phyloP scores from a whole-genome alignment of 37 sponge, comb jelly and placozoan species.

The Eunapius fragilis region DNA sequence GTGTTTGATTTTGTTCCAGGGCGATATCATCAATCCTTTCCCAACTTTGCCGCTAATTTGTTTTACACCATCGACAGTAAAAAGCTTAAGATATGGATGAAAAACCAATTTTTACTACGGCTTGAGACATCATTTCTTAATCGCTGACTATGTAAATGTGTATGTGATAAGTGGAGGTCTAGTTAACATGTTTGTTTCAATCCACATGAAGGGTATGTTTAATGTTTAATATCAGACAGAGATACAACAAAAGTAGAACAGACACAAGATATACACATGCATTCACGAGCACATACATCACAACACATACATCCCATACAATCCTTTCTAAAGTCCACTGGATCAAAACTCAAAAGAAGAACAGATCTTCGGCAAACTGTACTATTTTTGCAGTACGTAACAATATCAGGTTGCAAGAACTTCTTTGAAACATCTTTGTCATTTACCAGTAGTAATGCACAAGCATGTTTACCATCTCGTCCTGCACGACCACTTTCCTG shows the following conservation, averaged over 20 bases:
- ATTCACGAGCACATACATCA: neutral
- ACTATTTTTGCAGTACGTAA: neutral
- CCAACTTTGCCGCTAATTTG: neutral
- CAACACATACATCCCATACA: neutral
- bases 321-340: neutral
- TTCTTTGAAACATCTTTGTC: neutral
- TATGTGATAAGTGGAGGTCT: too few species aligned
- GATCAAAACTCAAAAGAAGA: neutral
- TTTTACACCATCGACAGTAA: neutral
- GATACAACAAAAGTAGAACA: neutral
- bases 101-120: neutral
- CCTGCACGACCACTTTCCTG: constrained; percentile 3
- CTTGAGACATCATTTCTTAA: neutral
- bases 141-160: neutral
- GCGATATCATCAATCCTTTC: neutral
- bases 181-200: too few species aligned
- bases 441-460: neutral
- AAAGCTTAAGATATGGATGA: neutral
- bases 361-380: neutral
- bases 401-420: neutral
- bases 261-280: neutral
- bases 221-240: neutral
- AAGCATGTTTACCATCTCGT: neutral
- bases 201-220: neutral
- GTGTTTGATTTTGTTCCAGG: neutral